Base-by-base conservation (phyloP, 2,888 invertebrate genomes). In the Minunthozetes semirufus region DNA sequence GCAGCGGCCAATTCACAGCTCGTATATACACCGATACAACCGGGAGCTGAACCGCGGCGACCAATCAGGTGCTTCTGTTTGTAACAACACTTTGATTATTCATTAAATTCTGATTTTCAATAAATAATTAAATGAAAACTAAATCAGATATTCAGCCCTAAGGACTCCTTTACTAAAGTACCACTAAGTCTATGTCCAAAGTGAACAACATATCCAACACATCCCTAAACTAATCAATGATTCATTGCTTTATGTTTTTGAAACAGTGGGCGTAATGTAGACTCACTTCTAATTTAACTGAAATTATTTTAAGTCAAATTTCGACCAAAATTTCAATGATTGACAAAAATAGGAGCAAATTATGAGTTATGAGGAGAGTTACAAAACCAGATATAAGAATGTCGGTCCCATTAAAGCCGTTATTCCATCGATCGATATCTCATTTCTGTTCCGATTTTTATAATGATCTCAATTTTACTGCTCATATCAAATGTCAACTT, bases 11-110 rank as follows among this genome's bases (percentile, higher is more conserved):
- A 29, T 48, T 74, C 71, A 53, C 75, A 72, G n/a, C 71, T 72
- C 2, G 72, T 63, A n/a, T 72, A 63, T 17, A 76, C 46, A 29
- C 76, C 77, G 48, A 76, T 76, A 68, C 77, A 74, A 29, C 78
- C 79, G 53, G 79, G 79, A 38, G 79, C 79, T 42, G 79, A 79
- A 19, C 79, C 79, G 66, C 79, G 75, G 27, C 79, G 77, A 56
- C 76, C 75, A 66, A 48, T 72, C 33, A 72, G 46, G 19, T 70
- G 50, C 17, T 74, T 50, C 22, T 48, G 25, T 70, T 25, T 19
- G 13, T 19, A 48, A 9, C n/a, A 25, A 11, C 48, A 33, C 8
- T 33, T 33, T 8, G 8, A 33, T 33, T 33, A n/a, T n/a, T n/a
- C n/a, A n/a, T n/a, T n/a, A n/a, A n/a, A n/a, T n/a, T n/a, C n/a